Evolutionary conservation across 2,113 vertebrate genomes (phyloP).

Genomic region (Anguilla japonica): DNA sequence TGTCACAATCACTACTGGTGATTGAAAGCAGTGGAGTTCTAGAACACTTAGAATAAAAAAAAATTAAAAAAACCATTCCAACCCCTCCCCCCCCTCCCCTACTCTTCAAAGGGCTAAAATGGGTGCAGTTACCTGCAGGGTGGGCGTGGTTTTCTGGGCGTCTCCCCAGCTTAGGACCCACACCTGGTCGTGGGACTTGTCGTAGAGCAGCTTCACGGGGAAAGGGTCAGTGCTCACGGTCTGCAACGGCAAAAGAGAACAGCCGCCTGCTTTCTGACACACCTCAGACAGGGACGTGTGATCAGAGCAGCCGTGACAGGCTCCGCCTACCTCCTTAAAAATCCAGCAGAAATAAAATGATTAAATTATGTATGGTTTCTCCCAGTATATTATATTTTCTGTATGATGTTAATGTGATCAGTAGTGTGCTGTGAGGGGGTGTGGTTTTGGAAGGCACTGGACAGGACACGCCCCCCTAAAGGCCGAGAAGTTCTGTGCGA

Average conservation of each 20-base stretch:
- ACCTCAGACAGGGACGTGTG: not conserved
- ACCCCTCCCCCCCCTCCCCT: too few relatives aligned
- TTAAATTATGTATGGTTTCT: not conserved
- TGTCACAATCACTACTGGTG: too few relatives aligned
- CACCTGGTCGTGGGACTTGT: conserved; percentile 94
- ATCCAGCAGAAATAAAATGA: too few relatives aligned
- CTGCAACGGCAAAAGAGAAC: conserved; percentile 57
- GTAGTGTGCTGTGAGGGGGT: not conserved
- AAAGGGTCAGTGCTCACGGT: conserved; percentile 89
- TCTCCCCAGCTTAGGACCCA: conserved; percentile 97
- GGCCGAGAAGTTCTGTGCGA: too few relatives aligned
- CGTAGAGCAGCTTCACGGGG: conserved; percentile 93
- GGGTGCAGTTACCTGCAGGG: conserved; percentile 78
- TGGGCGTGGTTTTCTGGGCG: conserved; percentile 83
- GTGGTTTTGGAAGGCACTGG: not conserved
- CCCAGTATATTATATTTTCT: not conserved
- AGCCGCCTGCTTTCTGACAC: not conserved
- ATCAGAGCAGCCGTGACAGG: not conserved
- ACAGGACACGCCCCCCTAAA: too few relatives aligned
- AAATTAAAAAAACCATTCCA: too few relatives aligned
- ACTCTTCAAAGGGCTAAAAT: too few relatives aligned
- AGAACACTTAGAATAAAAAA: too few relatives aligned
- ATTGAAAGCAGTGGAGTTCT: too few relatives aligned
- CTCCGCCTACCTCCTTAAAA: not conserved
- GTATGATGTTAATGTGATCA: too few relatives aligned